These are phyloP conservation scores for Pseudochirops corinnae DNA, from an alignment of 2,797 vertebrate genomes.

Conservation along the genomic window DNA sequence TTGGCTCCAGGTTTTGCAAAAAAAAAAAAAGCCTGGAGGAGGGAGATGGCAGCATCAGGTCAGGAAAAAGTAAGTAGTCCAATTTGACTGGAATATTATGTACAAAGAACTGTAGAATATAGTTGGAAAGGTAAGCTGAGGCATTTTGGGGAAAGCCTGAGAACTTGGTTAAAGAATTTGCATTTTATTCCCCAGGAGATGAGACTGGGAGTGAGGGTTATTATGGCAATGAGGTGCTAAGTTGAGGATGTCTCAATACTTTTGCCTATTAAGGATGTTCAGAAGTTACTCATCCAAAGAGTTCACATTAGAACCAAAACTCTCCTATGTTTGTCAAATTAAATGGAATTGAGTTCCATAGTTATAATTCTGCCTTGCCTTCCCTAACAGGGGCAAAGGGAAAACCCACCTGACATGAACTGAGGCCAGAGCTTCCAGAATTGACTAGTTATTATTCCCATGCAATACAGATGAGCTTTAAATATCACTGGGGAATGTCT, in stretches of 20 bases:
- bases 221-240: background rate
- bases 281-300: background rate
- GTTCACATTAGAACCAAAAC: background rate
- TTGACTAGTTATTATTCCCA: no score
- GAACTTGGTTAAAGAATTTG: background rate
- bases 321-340: background rate
- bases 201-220: background rate
- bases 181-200: background rate
- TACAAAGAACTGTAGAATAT: accelerated
- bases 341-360: background rate
- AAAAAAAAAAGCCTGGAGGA: background rate
- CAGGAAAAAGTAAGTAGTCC: background rate
- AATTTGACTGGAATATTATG: accelerated
- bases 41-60: background rate
- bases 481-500: background rate
- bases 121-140: background rate
- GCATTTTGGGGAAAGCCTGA: background rate
- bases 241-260: background rate
- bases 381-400: background rate
- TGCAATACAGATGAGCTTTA: background rate
- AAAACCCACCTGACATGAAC: background rate
- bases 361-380: background rate
- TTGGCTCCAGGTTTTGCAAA: background rate
- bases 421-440: background rate
- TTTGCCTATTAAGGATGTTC: background rate